Percentiles rank a stretch among this genome's conserved stretches.
phyloP scores from a whole-genome alignment of 2,113 vertebrate species.

The Gasterosteus aculeatus region DNA sequence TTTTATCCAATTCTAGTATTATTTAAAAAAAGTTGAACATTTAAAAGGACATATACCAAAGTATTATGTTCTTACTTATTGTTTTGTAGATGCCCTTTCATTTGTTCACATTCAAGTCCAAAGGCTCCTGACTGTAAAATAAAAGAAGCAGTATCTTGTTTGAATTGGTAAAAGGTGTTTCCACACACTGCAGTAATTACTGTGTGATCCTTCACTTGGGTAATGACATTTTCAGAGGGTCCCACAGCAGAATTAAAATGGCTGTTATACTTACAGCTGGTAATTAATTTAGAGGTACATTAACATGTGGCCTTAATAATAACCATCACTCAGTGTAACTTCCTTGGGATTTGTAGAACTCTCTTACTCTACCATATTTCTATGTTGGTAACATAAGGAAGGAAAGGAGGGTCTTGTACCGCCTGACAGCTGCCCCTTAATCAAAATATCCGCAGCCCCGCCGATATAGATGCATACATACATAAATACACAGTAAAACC shows the following conservation, averaged over 20 bases:
- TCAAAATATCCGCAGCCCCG: not conserved
- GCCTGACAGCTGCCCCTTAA: not conserved
- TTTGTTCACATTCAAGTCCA: not conserved
- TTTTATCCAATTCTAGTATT: not conserved
- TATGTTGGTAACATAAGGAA: not conserved
- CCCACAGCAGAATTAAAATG: conserved; percentile 23
- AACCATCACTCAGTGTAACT: not conserved
- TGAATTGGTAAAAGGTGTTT: conserved; percentile 8
- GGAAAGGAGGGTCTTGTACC: not conserved
- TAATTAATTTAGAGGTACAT: conserved; percentile 38
- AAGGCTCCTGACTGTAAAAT: conserved; percentile 17
- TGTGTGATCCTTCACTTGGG: conserved; percentile 7
- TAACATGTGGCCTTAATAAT: conserved; percentile 5
- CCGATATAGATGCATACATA: not conserved
- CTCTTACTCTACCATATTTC: not conserved
- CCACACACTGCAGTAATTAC: conserved; percentile 33
- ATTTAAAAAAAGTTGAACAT: not conserved
- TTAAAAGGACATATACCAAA: not conserved
- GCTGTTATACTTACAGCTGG: conserved; percentile 11
- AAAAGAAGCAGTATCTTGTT: not conserved
- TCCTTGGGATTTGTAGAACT: not conserved
- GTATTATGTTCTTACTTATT: not conserved
- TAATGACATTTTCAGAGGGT: conserved; percentile 39
- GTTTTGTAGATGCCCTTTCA: not conserved
- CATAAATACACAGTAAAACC: no score